These are phyloP conservation scores for Gambusia yucatana DNA, from an alignment of 2,797 vertebrate species.

Conservation along the genomic window DNA sequence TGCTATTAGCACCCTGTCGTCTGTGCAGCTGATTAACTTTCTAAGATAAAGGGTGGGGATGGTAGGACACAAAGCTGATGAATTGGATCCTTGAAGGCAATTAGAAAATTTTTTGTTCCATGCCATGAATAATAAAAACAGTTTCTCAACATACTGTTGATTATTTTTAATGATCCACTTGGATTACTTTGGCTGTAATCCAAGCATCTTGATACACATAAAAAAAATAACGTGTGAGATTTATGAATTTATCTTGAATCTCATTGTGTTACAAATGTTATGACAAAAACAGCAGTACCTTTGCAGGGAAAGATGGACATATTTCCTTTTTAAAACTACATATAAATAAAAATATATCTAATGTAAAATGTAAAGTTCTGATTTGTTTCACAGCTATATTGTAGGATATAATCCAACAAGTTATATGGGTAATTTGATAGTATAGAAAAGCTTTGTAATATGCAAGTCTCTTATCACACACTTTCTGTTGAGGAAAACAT, in stretches of 20 bases:
- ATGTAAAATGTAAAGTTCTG: background rate
- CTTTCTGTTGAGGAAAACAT: background rate
- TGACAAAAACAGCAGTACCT: background rate
- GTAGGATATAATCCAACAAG: too few relatives aligned
- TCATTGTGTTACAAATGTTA: background rate
- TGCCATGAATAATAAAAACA: background rate
- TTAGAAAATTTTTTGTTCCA: background rate
- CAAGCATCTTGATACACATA: background rate
- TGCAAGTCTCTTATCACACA: background rate
- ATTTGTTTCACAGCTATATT: background rate
- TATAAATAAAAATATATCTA: background rate
- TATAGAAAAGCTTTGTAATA: constrained; percentile 18
- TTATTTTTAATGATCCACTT: background rate
- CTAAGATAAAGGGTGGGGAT: background rate
- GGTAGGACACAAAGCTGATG: background rate
- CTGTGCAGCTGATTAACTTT: background rate
- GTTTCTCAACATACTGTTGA: background rate
- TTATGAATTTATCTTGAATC: background rate
- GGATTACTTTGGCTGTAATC: background rate
- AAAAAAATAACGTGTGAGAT: background rate
- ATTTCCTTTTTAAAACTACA: background rate
- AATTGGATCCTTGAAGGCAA: background rate
- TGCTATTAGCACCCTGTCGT: background rate
- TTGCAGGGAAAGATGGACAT: background rate
- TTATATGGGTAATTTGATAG: background rate